These are phyloP conservation scores for Papilio polyxenes DNA, from an alignment of 1,140 invertebrate genomes.

Conservation along the genomic window DNA sequence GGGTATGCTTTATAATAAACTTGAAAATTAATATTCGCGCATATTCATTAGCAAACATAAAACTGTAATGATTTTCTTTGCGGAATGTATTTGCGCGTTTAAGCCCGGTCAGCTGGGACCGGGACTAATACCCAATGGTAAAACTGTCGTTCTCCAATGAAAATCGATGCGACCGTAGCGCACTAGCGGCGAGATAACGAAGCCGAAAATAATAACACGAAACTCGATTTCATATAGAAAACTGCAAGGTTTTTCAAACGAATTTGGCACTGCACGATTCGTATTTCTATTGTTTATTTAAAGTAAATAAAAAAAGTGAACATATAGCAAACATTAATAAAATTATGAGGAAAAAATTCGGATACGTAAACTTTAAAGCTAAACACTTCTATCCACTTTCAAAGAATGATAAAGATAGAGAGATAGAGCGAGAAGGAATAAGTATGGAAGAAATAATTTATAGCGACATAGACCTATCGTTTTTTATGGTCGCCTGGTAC, in stretches of 20 bases:
- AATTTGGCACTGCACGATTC: not conserved
- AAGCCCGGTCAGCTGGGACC: not conserved
- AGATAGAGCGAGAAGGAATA: too few relatives aligned
- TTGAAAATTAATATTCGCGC: not conserved
- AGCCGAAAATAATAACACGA: not conserved
- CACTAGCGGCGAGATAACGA: not conserved
- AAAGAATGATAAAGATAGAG: too few relatives aligned
- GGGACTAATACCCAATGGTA: not conserved
- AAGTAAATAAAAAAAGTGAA: not conserved
- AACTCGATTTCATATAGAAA: not conserved
- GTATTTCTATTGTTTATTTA: not conserved
- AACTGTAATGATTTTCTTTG: slow-evolving; percentile 5
- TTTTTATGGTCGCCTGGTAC: too few relatives aligned
- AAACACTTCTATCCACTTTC: too few relatives aligned
- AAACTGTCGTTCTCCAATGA: slow-evolving; percentile 6
- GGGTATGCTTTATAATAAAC: too few relatives aligned
- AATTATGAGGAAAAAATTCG: too few relatives aligned
- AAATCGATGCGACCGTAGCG: slow-evolving; percentile 23
- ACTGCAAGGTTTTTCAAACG: not conserved
- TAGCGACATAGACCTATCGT: too few relatives aligned
- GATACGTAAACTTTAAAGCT: too few relatives aligned
- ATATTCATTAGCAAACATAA: slow-evolving; percentile 9
- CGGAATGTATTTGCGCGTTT: not conserved
- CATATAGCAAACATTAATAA: not conserved
- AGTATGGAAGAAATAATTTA: too few relatives aligned